Percentiles rank a stretch among this genome's conserved stretches.
Evolutionary conservation across 2,888 invertebrate genomes (phyloP).

Genomic region (Troides oblongomaculatus): DNA sequence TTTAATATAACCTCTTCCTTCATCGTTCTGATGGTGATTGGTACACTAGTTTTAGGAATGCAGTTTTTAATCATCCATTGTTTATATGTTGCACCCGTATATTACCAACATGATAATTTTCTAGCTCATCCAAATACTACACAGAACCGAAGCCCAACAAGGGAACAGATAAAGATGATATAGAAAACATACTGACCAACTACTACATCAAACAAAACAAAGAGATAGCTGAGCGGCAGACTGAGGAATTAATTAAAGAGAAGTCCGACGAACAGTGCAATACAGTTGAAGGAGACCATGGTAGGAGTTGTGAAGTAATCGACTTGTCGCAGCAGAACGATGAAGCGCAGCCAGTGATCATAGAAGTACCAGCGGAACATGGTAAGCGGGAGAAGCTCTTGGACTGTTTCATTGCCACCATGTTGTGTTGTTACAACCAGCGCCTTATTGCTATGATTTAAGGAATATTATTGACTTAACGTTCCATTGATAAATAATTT

Average conservation of each 20-base stretch:
- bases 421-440: too few species aligned
- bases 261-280: neutral
- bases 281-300: neutral
- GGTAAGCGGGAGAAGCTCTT: constrained; percentile 36
- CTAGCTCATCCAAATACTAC: too few species aligned
- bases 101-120: too few species aligned
- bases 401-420: too few species aligned
- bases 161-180: constrained; percentile 45
- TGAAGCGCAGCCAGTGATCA: constrained; percentile 47
- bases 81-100: too few species aligned
- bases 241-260: constrained; percentile 3
- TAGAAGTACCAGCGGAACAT: constrained; percentile 57
- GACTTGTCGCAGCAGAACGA: constrained; percentile 7
- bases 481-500: neutral
- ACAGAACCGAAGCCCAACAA: too few species aligned
- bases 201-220: constrained; percentile 58
- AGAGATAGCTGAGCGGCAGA: constrained; percentile 21
- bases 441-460: too few species aligned
- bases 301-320: neutral
- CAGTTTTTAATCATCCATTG: too few species aligned
- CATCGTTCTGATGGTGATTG: too few species aligned
- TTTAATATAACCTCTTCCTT: too few species aligned
- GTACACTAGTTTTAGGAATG: too few species aligned
- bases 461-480: neutral
- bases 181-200: constrained; percentile 64